These are phyloP conservation scores for Blastobasis lacticolella DNA, from an alignment of 2,888 invertebrate genomes.

Conservation along the genomic window DNA sequence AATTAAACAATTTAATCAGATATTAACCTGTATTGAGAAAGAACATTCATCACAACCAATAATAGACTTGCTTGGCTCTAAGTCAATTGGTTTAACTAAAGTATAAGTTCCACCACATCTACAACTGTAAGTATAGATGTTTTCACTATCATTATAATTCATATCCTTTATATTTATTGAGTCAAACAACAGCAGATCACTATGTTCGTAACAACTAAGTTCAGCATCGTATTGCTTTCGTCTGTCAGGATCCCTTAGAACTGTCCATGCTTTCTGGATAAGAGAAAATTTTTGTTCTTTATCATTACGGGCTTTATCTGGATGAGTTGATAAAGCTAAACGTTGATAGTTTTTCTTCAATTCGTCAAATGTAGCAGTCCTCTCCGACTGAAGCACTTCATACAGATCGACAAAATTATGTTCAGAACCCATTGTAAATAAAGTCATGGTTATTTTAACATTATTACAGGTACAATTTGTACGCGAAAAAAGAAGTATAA, in stretches of 20 bases:
- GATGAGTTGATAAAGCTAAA: conserved; percentile 72
- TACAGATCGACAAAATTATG: conserved; percentile 60
- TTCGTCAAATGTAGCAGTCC: conserved; percentile 69
- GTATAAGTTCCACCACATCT: conserved; percentile 80
- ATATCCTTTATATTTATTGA: conserved; percentile 69
- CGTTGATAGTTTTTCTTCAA: conserved; percentile 77
- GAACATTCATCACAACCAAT: conserved; percentile 84
- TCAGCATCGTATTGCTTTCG: conserved; percentile 79
- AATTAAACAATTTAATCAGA: conserved; percentile 15
- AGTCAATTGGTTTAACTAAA: conserved; percentile 35
- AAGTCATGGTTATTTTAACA: no score
- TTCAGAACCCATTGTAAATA: conserved; percentile 18
- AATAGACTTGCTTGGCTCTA: conserved; percentile 36
- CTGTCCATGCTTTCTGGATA: conserved; percentile 83
- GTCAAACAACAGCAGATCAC: conserved; percentile 75
- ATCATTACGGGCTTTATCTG: conserved; percentile 67
- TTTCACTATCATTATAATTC: conserved; percentile 39
- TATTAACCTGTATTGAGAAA: conserved; percentile 76
- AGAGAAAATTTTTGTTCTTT: conserved; percentile 36
- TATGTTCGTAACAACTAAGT: conserved; percentile 73
- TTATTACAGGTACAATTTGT: no score
- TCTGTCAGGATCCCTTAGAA: conserved; percentile 73
- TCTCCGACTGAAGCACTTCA: conserved; percentile 67
- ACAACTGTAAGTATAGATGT: conserved; percentile 72
- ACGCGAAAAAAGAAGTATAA: no score